Percentiles rank a stretch among this genome's conserved stretches.
Evolutionary conservation across 2,888 invertebrate genomes (phyloP).

Genomic region (Oligia fasciuncula): DNA sequence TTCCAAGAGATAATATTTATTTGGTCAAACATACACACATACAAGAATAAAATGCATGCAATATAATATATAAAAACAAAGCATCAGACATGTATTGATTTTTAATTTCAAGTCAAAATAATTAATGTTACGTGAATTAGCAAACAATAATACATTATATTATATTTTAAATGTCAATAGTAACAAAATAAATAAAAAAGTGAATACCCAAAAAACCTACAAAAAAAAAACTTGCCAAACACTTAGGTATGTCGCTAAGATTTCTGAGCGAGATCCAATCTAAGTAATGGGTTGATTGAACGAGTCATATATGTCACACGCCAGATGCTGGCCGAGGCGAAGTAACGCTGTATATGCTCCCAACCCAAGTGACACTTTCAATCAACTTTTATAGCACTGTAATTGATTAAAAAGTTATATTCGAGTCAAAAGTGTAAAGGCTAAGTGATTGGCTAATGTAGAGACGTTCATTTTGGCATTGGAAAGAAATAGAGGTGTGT

Average conservation of each 20-base stretch:
- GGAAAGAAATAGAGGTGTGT: neutral
- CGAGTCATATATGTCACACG: slow-evolving; percentile 50
- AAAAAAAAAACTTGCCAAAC: slow-evolving; percentile 27
- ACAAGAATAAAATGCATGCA: no score
- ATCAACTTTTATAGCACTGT: slow-evolving; percentile 56
- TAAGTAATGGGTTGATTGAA: slow-evolving; percentile 58
- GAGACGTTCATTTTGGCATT: neutral
- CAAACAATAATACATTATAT: no score
- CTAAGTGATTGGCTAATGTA: slow-evolving; percentile 31
- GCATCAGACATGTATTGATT: no score
- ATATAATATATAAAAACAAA: no score
- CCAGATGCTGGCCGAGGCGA: slow-evolving; percentile 50
- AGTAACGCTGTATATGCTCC: slow-evolving; percentile 13
- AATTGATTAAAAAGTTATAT: slow-evolving; percentile 50
- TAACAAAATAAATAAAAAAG: no score
- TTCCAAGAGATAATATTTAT: neutral
- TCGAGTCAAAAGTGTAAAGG: slow-evolving; percentile 20
- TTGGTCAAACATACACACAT: no score
- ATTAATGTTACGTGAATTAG: no score
- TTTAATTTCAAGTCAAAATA: no score
- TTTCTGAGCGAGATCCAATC: slow-evolving; percentile 53
- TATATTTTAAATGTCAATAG: no score
- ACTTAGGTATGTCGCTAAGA: slow-evolving; percentile 46
- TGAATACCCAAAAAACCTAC: neutral
- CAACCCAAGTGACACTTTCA: slow-evolving; percentile 30